phyloP scores from a whole-genome alignment of 2,113 vertebrate genomes.

The Barnardius zonarius region DNA sequence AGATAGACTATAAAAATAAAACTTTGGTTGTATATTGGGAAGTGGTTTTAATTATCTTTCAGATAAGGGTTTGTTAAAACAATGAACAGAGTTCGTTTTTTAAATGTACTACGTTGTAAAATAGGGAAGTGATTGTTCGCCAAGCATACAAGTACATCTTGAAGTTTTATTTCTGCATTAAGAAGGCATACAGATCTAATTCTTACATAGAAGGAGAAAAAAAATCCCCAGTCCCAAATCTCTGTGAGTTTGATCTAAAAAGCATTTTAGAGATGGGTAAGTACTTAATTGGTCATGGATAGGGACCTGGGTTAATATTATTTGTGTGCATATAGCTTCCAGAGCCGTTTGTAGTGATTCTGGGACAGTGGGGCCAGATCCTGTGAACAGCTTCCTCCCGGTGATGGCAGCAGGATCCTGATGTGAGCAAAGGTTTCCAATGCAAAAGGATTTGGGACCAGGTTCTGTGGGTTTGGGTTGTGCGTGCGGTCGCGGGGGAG shows the following conservation, averaged over 20 bases:
- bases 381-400: background rate
- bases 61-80: conserved; percentile 60
- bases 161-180: conserved; percentile 47
- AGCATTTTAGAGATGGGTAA: conserved; percentile 16
- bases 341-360: conserved; percentile 4
- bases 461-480: background rate
- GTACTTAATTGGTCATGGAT: background rate
- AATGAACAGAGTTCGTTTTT: conserved; percentile 52
- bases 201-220: background rate
- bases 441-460: accelerated
- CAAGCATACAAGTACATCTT: conserved; percentile 36
- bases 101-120: conserved; percentile 52
- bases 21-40: conserved; percentile 80
- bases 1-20: conserved; percentile 86
- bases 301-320: background rate
- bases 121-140: conserved; percentile 28
- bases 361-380: background rate
- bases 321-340: background rate
- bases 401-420: background rate
- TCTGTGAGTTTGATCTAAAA: background rate
- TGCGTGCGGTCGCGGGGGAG: accelerated
- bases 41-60: conserved; percentile 78
- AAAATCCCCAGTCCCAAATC: background rate
- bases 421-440: background rate
- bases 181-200: conserved; percentile 33